Evolutionary conservation across 2,888 invertebrate species (phyloP), one percentile per base, ranked within the genome.

Genomic region (Cryptophagus acutangulus): DNA sequence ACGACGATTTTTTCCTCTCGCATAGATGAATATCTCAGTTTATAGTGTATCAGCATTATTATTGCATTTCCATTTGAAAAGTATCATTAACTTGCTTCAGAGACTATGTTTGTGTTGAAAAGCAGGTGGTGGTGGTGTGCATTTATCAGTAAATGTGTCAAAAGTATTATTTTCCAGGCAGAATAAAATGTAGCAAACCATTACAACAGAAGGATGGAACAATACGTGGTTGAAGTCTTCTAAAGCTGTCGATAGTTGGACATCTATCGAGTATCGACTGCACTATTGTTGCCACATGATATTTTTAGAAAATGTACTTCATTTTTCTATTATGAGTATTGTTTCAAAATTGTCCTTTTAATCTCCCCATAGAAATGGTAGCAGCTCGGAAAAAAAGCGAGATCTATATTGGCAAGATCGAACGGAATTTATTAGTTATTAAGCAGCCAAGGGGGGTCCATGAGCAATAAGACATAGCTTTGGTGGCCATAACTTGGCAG

Each of bases 401-500:
- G 6, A n/a, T n/a, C n/a, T 6, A 20, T 20, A n/a, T 20, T 20
- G 24, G 24, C 6, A 20, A 20, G n/a, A n/a, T 20, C n/a, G 24
- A 8, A 6, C 24, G 24, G 24, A 20, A 20, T 38, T 39, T 40
- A 31, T 51, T 49, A 46, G 49, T 53, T 49, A 53, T 49, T 48
- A 38, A 47, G 43, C 35, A 37, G 41, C 33, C 34, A 20, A 26
- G 26, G 31, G 31, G 46, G 49, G 48, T 45, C 46, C 52, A 48
- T 51, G 43, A 36, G 54, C 56, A 54, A 57, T 58, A 61, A 60
- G 58, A 57, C 57, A 57, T 54, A 54, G 55, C 51, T 59, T 58
- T 57, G 61, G 53, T 52, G 57, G 62, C 60, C 57, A 63, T 65
- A 65, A 65, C 63, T 64, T 57, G 65, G 59, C 61, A 57, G 62